Conservation (phyloP, 2,113 vertebrate species). For the Gasterosteus nipponicus region DNA sequence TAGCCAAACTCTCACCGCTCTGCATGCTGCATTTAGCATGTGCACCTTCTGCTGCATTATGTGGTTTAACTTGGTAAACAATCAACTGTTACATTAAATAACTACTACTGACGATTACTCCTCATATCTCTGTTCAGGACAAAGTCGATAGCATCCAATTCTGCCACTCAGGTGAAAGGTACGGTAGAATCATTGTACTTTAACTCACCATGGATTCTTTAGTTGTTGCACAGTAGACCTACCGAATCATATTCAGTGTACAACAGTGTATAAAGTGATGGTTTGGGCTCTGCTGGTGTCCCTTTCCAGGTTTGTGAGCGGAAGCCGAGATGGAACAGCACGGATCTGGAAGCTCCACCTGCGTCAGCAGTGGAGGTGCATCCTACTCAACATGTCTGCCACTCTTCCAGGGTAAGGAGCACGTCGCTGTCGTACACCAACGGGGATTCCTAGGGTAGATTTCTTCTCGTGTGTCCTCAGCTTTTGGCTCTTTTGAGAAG, state of each 20-base stretch:
- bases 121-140: conserved; percentile 81
- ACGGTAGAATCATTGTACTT: not conserved
- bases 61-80: not conserved
- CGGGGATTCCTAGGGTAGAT: not conserved
- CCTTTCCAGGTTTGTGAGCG: conserved; percentile 90
- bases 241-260: not conserved
- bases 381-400: conserved; percentile 92
- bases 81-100: not conserved
- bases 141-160: conserved; percentile 99
- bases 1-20: not conserved
- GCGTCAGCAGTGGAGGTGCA: conserved; percentile 89
- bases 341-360: conserved; percentile 93
- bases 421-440: not conserved
- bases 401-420: conserved; percentile 86
- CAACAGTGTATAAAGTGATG: not conserved
- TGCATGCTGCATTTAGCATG: not conserved
- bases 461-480: not conserved
- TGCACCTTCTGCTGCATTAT: not conserved
- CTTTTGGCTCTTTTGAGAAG: not conserved
- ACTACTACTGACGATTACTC: not conserved
- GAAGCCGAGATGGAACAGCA: conserved; percentile 95
- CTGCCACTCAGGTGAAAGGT: conserved; percentile 93
- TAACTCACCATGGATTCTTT: not conserved
- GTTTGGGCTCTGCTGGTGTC: not conserved
- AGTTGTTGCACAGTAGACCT: not conserved